Conservation (phyloP, 2,113 vertebrate genomes). For the Chamaetylas fuelleborni region DNA sequence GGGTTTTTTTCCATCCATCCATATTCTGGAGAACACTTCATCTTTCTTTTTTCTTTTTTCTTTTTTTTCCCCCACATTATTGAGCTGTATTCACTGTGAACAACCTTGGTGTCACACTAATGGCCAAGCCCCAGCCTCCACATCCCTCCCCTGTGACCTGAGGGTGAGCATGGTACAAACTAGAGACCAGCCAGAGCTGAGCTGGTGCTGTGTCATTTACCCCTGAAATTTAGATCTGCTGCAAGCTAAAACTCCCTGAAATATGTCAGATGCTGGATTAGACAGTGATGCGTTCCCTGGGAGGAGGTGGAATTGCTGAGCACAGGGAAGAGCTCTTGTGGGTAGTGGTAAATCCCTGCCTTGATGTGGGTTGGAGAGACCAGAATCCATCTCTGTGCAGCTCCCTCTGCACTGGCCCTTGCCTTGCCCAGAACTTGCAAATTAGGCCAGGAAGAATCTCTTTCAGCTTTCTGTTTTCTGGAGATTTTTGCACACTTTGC, state of each 20-base stretch:
- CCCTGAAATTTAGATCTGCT: neutral
- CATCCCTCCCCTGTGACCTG: fast-evolving
- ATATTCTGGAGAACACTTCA: neutral
- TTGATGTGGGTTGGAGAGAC: neutral
- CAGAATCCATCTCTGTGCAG: neutral
- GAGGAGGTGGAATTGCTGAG: constrained; percentile 53
- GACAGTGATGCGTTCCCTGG: constrained; percentile 36
- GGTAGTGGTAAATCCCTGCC: constrained; percentile 26
- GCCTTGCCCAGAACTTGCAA: constrained; percentile 33
- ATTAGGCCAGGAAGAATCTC: constrained; percentile 23
- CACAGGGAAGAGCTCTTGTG: constrained; percentile 36
- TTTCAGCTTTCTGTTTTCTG: neutral
- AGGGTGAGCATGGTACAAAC: fast-evolving
- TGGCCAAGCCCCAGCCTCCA: neutral
- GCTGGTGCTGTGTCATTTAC: neutral
- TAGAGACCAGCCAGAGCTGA: fast-evolving
- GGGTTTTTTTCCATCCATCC: neutral
- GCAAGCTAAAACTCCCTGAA: neutral
- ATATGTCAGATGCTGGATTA: neutral
- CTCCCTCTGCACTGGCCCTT: neutral
- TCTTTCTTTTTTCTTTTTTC: neutral
- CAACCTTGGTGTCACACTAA: neutral
- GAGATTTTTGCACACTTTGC: constrained; percentile 22
- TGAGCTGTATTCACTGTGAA: neutral
- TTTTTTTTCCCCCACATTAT: too few relatives aligned